Evolutionary conservation across 2,113 vertebrate species (phyloP).

Genomic region (Eolophus roseicapilla): DNA sequence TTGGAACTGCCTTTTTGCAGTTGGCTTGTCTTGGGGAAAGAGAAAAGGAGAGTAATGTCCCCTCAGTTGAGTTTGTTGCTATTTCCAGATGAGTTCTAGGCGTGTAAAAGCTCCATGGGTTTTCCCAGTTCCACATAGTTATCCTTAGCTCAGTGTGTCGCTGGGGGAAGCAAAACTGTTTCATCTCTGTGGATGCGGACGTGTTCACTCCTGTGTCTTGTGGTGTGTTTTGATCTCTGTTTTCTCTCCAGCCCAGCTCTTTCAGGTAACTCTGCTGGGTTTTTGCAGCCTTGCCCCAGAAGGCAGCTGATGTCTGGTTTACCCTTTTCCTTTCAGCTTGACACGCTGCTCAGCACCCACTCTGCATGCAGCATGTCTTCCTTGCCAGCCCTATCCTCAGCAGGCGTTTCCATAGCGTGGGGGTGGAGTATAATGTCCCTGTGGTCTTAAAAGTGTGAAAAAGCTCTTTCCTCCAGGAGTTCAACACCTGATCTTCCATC

Average conservation of each 20-base stretch:
- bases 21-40: not conserved
- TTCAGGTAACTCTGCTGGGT: not conserved
- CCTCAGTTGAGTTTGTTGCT: not conserved
- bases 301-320: not conserved
- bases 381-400: not conserved
- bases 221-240: not conserved
- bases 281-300: not conserved
- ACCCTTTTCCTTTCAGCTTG: not conserved
- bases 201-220: not conserved
- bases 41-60: fast-evolving
- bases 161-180: not conserved
- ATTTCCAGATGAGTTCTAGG: not conserved
- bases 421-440: not conserved
- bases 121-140: not conserved
- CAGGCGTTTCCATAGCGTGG: not conserved
- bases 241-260: not conserved
- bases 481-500: not conserved
- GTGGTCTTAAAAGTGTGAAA: not conserved
- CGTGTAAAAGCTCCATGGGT: not conserved
- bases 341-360: not conserved
- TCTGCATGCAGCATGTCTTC: not conserved
- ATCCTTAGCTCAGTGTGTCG: not conserved
- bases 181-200: not conserved
- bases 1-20: not conserved
- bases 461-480: not conserved